A percentile compares a stretch with the other conserved stretches of the same genome.
These are phyloP conservation scores for Melitaea athalia DNA, from an alignment of 2,888 invertebrate species.

Conservation along the genomic window DNA sequence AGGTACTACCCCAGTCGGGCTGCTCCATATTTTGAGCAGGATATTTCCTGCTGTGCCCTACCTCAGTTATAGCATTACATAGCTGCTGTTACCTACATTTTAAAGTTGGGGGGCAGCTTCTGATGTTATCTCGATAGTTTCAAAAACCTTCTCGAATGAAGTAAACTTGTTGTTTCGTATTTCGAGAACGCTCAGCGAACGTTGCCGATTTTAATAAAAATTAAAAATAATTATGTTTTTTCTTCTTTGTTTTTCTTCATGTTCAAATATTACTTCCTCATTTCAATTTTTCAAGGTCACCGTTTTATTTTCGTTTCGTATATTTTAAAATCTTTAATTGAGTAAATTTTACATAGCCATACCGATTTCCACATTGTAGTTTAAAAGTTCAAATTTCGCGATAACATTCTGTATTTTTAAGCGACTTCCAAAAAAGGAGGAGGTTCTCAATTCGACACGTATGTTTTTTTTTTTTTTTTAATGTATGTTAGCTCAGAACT, in stretches of 20 bases:
- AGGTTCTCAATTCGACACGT: too few species aligned
- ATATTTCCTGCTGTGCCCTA: too few species aligned
- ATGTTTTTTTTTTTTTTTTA: too few species aligned
- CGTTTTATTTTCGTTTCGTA: constrained; percentile 8
- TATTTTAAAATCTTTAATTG: not conserved
- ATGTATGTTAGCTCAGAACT: too few species aligned
- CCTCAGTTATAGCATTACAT: too few species aligned
- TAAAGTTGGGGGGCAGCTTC: not conserved
- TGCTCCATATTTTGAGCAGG: too few species aligned
- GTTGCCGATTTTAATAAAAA: not conserved
- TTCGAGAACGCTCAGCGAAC: not conserved
- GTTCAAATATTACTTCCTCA: constrained; percentile 11
- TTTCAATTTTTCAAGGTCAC: constrained; percentile 18
- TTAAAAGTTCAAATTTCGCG: not conserved
- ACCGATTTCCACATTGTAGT: not conserved
- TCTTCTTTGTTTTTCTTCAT: constrained; percentile 1
- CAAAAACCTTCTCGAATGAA: not conserved
- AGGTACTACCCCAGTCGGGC: too few species aligned
- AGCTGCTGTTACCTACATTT: too few species aligned
- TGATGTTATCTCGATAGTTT: too few species aligned
- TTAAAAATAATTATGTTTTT: not conserved
- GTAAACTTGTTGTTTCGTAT: not conserved
- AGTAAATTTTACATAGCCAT: not conserved
- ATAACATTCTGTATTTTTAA: too few species aligned
- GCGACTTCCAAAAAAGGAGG: too few species aligned